These are phyloP conservation scores for Carabus problematicus DNA, from an alignment of 2,888 invertebrate genomes.

Conservation along the genomic window DNA sequence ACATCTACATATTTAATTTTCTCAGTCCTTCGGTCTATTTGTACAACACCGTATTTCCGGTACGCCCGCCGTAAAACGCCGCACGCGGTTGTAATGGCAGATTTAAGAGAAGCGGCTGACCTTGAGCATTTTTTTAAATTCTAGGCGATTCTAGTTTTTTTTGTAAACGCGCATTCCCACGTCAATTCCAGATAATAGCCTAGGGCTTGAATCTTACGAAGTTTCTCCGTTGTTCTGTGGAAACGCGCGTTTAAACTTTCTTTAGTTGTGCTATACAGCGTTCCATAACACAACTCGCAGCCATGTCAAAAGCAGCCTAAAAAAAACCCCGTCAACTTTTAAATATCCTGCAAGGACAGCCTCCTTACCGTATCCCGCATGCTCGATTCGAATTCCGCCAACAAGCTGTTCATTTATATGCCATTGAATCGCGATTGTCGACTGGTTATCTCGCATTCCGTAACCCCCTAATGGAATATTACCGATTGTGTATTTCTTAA, in stretches of 20 bases:
- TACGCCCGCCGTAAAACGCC: conserved; percentile 48
- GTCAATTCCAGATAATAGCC: conserved; percentile 5
- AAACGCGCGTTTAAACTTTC: neutral
- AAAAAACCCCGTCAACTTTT: conserved; percentile 30
- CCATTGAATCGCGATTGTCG: conserved; percentile 44
- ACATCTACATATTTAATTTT: conserved; percentile 47
- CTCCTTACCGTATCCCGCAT: conserved; percentile 26
- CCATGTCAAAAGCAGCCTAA: conserved; percentile 27
- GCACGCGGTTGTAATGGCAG: conserved; percentile 42
- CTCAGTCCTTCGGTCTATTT: neutral
- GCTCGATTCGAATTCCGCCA: conserved; percentile 36
- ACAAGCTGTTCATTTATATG: conserved; percentile 41
- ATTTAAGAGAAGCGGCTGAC: neutral
- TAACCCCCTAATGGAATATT: conserved; percentile 50
- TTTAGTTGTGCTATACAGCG: too few relatives aligned
- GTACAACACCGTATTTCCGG: conserved; percentile 38
- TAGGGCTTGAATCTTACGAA: neutral
- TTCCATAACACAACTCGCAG: conserved; percentile 9
- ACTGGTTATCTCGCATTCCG: conserved; percentile 48
- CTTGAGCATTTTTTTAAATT: conserved; percentile 3
- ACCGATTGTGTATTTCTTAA: conserved; percentile 48
- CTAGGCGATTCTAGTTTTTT: neutral
- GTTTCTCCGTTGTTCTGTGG: neutral
- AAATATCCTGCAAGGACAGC: conserved; percentile 5
- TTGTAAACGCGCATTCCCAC: conserved; percentile 4